Percentiles rank a stretch among this genome's conserved stretches.
phyloP scores from a whole-genome alignment of 2,113 vertebrate genomes.

The Grallaria varia region DNA sequence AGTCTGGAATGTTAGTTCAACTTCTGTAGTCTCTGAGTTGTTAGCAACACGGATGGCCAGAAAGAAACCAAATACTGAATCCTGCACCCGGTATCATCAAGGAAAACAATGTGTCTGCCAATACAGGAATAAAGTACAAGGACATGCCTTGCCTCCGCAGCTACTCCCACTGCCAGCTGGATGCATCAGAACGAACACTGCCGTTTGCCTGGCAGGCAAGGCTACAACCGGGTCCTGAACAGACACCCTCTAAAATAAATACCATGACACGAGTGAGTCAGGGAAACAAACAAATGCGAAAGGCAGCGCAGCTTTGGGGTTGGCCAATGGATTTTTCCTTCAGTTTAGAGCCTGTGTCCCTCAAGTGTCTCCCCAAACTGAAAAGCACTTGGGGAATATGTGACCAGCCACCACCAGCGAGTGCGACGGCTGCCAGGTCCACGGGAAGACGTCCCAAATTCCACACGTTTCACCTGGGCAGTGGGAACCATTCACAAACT shows the following conservation, averaged over 20 bases:
- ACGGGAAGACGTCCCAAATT: not conserved
- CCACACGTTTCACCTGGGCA: not conserved
- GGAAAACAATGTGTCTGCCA: not conserved
- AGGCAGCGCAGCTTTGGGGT: not conserved
- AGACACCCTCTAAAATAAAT: not conserved
- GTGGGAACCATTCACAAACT: not conserved
- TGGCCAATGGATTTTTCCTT: not conserved
- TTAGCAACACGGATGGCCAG: not conserved
- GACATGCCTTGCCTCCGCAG: not conserved
- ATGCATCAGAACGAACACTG: not conserved
- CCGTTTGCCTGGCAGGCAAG: not conserved
- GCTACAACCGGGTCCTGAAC: not conserved
- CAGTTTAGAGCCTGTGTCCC: not conserved
- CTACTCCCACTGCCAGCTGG: not conserved
- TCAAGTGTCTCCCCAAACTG: not conserved
- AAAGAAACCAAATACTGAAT: not conserved
- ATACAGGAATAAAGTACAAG: not conserved
- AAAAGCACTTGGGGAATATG: not conserved
- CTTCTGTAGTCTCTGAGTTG: not conserved
- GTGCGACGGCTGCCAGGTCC: not conserved
- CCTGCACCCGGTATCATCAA: not conserved
- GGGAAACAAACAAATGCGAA: not conserved
- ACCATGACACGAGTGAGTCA: not conserved
- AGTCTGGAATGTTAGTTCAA: not conserved
- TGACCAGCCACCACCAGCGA: rapidly evolving